Base-by-base conservation (phyloP, 2,797 vertebrate genomes). In the Potorous gilbertii region DNA sequence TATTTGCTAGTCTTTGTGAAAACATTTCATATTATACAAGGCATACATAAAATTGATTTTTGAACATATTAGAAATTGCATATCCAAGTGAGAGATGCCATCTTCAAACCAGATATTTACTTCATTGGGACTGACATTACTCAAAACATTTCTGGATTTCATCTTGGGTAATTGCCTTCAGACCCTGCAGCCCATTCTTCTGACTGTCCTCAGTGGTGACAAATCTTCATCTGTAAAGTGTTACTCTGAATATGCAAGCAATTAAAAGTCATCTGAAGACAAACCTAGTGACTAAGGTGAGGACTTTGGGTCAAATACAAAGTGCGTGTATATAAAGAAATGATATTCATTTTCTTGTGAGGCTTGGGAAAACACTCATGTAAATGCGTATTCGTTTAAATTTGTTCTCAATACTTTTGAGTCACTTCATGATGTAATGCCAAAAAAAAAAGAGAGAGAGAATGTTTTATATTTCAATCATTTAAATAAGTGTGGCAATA, bases 241-340 rank as follows among this genome's bases (percentile, higher is more conserved):
- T 87, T 87, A 40, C 74, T 87, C 74, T 87, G 40, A 87, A 87
- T 87, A 87, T 87, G 74, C 50, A 87, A 87, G 74, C 74, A 87
- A 87, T 87, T 87, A 87, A 50, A 87, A 87, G 74, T 87, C 40
- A 87, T 87, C 40, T 27, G 9, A 87, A 87, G 74, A 87, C 74
- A 87, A 87, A 87, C 40, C 74, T 87, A 87, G 40, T 87, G 74
- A 50, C 9, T 87, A 87, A 46, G 40, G 74, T 87, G 74, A 87
- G 74, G 74, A 50, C 28, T 87, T 40, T 4, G 74, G 74, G 74
- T 81, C 74, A 81, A 81, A 81, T 11, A 81, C 40, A 46, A 46
- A 40, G 40, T 81, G 74, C 24, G 40, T 46, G 21, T 81, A 46
- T 81, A 81, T 46, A 46, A 81, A 81, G 74, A 81, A 81, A 46